phyloP scores from a whole-genome alignment of 2,797 vertebrate species.

The Esox lucius region DNA sequence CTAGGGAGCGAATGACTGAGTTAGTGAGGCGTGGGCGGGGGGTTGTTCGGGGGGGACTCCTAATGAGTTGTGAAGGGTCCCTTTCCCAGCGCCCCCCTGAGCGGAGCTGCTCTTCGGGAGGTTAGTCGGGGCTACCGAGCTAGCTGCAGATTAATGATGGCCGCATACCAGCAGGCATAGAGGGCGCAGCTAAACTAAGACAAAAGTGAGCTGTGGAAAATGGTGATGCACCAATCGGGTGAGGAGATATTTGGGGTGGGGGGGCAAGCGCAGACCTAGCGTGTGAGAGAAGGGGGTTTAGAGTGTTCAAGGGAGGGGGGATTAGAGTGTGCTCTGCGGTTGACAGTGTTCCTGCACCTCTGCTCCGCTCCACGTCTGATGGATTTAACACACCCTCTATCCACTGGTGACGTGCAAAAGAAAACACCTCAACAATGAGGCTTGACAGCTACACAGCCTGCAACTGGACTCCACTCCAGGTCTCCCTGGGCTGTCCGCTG shows the following conservation, averaged over 20 bases:
- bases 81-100: constrained; percentile 61
- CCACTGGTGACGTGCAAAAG: constrained; percentile 34
- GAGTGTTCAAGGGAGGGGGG: constrained; percentile 10
- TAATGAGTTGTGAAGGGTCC: constrained; percentile 69
- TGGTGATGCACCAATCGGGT: constrained; percentile 68
- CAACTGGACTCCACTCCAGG: constrained; percentile 56
- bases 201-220: constrained; percentile 73
- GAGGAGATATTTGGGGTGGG: neutral
- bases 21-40: neutral
- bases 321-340: neutral
- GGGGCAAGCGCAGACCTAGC: constrained; percentile 26
- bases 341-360: constrained; percentile 2
- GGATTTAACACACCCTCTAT: constrained; percentile 51
- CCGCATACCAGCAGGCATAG: constrained; percentile 60
- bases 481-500: constrained; percentile 64
- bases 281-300: constrained; percentile 57
- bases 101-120: constrained; percentile 37
- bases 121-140: constrained; percentile 55
- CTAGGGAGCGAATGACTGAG: constrained; percentile 38
- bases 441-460: constrained; percentile 10
- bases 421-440: constrained; percentile 21
- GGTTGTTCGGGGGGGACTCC: constrained; percentile 46
- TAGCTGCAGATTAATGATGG: constrained; percentile 67
- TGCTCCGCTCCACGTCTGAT: constrained; percentile 19
- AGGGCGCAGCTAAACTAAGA: constrained; percentile 62